Conservation (phyloP, 2,797 vertebrate genomes). For the Mionectes olivaceus region DNA sequence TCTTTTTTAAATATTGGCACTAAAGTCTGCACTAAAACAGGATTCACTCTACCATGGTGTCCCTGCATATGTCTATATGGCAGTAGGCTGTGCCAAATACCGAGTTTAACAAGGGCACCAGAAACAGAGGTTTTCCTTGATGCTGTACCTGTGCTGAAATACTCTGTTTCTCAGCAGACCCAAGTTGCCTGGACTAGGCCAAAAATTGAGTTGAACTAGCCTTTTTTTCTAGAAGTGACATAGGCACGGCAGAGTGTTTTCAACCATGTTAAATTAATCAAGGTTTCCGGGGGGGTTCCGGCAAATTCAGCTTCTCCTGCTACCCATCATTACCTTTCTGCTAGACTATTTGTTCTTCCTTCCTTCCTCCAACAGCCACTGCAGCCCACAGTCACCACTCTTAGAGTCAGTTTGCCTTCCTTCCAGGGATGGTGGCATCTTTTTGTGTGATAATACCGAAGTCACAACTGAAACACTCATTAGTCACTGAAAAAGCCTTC, state of each 20-base stretch:
- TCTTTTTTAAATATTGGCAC: not conserved
- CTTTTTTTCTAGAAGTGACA: not conserved
- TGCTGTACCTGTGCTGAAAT: not conserved
- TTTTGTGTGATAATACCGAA: rapidly evolving
- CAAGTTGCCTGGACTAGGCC: not conserved
- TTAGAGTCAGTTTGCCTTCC: not conserved
- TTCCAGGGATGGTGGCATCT: rapidly evolving
- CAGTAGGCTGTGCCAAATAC: not conserved
- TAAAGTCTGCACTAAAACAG: not conserved
- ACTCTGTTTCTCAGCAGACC: not conserved
- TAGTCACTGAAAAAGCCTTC: not conserved
- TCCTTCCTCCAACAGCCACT: not conserved
- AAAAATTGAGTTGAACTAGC: not conserved
- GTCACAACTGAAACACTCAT: not conserved
- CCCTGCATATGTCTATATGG: rapidly evolving
- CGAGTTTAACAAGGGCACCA: not conserved
- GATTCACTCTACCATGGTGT: rapidly evolving
- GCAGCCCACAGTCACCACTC: not conserved
- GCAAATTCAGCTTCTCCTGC: not conserved
- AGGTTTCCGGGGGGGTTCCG: not conserved
- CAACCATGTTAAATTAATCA: not conserved
- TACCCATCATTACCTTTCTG: not conserved
- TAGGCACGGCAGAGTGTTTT: not conserved
- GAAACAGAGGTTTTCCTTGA: not conserved
- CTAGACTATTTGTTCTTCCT: not conserved